phyloP scores from a whole-genome alignment of 35 echinoderm and acorn worm genomes.

The Ophiothrix spiculata region DNA sequence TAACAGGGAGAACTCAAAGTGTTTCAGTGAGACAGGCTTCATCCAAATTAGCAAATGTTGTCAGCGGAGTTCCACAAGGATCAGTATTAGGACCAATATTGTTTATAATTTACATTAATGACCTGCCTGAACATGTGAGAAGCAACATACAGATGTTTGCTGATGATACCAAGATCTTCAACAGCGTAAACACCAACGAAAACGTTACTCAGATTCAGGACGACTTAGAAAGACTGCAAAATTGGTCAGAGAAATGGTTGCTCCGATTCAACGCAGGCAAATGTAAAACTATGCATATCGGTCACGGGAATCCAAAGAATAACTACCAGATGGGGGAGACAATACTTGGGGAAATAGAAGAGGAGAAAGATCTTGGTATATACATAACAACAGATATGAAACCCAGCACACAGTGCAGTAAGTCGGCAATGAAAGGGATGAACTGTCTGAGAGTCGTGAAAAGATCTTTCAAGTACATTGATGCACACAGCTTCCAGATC shows the following conservation, averaged over 20 bases:
- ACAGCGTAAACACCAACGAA: neutral
- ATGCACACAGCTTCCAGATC: constrained; percentile 29
- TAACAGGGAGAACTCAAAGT: constrained; percentile 31
- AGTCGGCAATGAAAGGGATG: too few species aligned
- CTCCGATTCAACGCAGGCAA: constrained; percentile 32
- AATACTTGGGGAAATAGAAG: neutral
- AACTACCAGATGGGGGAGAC: constrained; percentile 10
- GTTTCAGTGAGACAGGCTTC: constrained; percentile 30
- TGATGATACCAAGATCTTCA: constrained; percentile 37
- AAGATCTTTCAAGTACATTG: constrained; percentile 10
- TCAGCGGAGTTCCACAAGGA: constrained; percentile 46
- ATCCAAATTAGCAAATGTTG: constrained; percentile 25
- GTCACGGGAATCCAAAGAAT: neutral
- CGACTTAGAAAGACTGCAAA: constrained; percentile 18
- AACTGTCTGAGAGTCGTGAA: constrained; percentile 39
- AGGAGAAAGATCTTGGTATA: neutral
- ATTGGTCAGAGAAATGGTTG: constrained; percentile 41
- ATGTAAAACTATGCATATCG: constrained; percentile 53
- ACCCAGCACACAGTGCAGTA: neutral
- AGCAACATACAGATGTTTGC: constrained; percentile 41
- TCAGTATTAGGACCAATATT: constrained; percentile 39
- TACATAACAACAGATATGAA: neutral
- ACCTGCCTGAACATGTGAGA: constrained; percentile 29
- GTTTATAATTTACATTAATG: constrained; percentile 49
- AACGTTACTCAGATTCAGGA: constrained; percentile 21